Evolutionary conservation across 2,797 vertebrate genomes (phyloP).

Genomic region (Acanthurus leucopareius): DNA sequence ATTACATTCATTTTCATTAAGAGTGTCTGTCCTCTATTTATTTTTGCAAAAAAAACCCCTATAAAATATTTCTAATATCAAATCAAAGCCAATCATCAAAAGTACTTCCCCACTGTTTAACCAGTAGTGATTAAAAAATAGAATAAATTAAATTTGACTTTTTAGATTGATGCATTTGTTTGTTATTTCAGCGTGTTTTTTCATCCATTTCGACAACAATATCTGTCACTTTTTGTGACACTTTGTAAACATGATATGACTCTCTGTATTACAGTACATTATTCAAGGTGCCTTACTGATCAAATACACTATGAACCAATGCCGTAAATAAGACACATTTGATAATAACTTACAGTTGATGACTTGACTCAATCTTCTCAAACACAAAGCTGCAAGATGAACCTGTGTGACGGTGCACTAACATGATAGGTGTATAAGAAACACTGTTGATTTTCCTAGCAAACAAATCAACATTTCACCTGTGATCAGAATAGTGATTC

Average conservation of each 20-base stretch:
- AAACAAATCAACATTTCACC: slow-evolving; percentile 60
- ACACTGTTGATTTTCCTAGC: slow-evolving; percentile 69
- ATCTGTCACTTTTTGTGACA: neutral
- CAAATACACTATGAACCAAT: neutral
- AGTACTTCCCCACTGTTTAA: neutral
- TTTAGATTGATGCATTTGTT: neutral
- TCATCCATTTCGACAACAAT: neutral
- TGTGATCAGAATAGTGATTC: slow-evolving; percentile 24
- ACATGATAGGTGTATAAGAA: slow-evolving; percentile 22
- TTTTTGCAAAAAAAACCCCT: neutral
- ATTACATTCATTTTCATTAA: neutral
- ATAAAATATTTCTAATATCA: neutral
- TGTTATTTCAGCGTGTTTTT: neutral
- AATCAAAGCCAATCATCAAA: neutral
- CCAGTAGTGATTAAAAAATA: neutral
- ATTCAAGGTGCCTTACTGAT: neutral
- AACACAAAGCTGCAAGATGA: neutral
- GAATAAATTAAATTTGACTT: too few species aligned
- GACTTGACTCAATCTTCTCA: slow-evolving; percentile 33
- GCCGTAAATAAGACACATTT: neutral
- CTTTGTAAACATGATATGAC: neutral
- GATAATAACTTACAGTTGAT: slow-evolving; percentile 60
- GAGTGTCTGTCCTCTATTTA: neutral
- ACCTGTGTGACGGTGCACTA: neutral
- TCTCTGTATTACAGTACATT: neutral